These are phyloP conservation scores for Mirza zaza DNA, from an alignment of 2,113 vertebrate genomes.

Conservation along the genomic window DNA sequence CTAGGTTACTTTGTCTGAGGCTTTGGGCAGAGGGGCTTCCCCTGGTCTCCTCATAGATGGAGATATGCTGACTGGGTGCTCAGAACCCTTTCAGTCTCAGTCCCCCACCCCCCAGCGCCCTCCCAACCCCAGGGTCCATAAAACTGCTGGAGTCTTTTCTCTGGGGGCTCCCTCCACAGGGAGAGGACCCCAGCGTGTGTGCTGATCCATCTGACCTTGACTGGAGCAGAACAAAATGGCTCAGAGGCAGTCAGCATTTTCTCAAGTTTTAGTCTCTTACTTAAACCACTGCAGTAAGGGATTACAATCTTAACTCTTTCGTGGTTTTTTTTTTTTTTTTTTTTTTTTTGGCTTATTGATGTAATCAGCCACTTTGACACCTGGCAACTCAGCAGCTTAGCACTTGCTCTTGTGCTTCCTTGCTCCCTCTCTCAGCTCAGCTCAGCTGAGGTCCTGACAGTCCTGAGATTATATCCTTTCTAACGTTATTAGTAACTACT, in stretches of 20 bases:
- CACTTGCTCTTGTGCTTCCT: not conserved
- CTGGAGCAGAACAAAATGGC: not conserved
- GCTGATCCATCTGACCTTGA: not conserved
- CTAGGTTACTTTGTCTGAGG: not conserved
- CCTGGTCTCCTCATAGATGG: not conserved
- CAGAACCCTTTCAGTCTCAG: not conserved
- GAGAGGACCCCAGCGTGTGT: accelerated
- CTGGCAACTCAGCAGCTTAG: not conserved
- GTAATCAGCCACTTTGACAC: not conserved
- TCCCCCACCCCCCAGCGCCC: accelerated
- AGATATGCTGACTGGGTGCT: not conserved
- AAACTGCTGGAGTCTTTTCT: not conserved
- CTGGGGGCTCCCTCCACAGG: too few relatives aligned
- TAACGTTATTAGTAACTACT: not conserved
- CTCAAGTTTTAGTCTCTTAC: not conserved
- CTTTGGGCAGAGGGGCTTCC: not conserved
- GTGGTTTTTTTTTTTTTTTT: too few relatives aligned
- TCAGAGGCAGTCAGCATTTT: not conserved
- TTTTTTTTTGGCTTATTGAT: not conserved
- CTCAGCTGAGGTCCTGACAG: not conserved
- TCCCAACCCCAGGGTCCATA: not conserved
- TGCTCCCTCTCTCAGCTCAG: not conserved
- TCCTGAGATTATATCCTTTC: not conserved
- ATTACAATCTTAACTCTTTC: not conserved
- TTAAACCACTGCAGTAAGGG: not conserved